Conservation (phyloP, 2,113 vertebrate species). For the Aegotheles bennettii region DNA sequence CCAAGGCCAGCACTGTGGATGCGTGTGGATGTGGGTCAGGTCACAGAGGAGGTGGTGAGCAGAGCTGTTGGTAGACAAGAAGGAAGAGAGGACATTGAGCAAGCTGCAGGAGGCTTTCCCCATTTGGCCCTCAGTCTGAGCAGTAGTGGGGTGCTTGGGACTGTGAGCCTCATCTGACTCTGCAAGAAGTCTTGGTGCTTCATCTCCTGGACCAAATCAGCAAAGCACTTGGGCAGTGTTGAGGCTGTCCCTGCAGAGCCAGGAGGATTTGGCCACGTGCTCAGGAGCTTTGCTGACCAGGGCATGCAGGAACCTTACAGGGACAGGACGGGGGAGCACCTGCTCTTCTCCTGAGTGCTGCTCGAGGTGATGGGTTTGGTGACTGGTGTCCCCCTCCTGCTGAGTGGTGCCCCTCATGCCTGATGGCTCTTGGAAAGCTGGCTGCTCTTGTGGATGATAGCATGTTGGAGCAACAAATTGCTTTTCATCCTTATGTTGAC, state of each 20-base stretch:
- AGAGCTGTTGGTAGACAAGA: neutral
- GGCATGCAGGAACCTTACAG: neutral
- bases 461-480: neutral
- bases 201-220: neutral
- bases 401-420: neutral
- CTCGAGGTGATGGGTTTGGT: neutral
- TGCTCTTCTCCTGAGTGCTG: neutral
- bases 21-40: rapidly evolving
- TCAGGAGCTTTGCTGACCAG: neutral
- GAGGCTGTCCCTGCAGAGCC: neutral
- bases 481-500: neutral
- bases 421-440: neutral
- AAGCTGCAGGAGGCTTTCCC: neutral
- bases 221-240: neutral
- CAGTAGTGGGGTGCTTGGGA: neutral
- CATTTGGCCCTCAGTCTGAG: neutral
- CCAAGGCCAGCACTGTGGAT: rapidly evolving
- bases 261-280: neutral
- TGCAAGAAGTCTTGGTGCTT: neutral
- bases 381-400: neutral
- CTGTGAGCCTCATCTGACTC: neutral
- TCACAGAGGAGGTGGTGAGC: neutral
- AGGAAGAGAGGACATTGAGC: neutral
- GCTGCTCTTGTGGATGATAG: neutral
- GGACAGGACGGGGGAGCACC: neutral